Evolutionary conservation across 2,113 vertebrate genomes (phyloP).

Genomic region (Tympanuchus pallidicinctus): DNA sequence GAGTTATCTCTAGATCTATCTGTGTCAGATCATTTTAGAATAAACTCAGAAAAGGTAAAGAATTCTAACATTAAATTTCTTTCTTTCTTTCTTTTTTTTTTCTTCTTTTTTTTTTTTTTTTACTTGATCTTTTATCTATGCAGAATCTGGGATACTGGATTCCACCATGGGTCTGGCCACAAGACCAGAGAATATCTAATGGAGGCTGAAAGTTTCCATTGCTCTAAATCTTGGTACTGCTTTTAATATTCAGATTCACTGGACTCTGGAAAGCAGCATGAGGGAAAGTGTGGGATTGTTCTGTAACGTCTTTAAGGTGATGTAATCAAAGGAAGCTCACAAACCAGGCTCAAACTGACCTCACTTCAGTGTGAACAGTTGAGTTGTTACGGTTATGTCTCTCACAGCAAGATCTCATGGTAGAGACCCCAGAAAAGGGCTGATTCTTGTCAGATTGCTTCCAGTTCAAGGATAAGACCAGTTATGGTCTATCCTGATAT

Average conservation of each 20-base stretch:
- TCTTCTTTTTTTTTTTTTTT: not conserved
- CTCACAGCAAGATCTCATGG: fast-evolving
- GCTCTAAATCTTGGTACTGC: not conserved
- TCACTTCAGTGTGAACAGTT: not conserved
- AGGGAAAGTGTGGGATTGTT: not conserved
- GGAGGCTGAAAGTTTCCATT: not conserved
- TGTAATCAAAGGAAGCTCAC: not conserved
- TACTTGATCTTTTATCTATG: not conserved
- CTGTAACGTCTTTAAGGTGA: not conserved
- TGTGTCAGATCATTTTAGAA: not conserved
- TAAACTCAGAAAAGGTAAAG: not conserved
- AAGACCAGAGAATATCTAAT: not conserved
- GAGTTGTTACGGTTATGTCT: not conserved
- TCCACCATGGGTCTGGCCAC: not conserved
- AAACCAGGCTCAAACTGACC: not conserved
- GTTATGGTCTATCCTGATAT: not conserved
- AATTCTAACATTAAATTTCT: not conserved
- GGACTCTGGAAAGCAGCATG: not conserved
- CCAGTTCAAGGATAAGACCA: not conserved
- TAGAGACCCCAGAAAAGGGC: not conserved
- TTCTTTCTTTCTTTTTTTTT: not conserved
- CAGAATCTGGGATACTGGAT: not conserved
- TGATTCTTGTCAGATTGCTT: not conserved
- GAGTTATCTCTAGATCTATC: no score
- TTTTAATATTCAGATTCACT: not conserved